Conservation (phyloP, 2,888 invertebrate species). For the Lycocerus yunnanus region DNA sequence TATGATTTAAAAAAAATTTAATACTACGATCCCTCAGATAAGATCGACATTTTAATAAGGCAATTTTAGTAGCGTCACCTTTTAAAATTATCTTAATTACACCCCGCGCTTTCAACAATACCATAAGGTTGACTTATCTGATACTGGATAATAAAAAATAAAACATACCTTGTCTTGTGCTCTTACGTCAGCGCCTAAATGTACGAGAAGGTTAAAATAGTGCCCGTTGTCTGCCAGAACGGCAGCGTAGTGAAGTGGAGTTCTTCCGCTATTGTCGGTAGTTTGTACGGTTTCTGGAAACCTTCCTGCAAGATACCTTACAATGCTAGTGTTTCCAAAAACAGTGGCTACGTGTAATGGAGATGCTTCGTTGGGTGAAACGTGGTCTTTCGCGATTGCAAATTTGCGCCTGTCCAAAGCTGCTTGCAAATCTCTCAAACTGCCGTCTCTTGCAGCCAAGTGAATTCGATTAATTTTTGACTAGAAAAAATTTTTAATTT, state of each 20-base stretch:
- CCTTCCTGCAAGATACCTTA: conserved; percentile 72
- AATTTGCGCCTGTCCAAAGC: conserved; percentile 88
- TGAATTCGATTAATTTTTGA: conserved; percentile 90
- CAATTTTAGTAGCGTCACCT: neutral
- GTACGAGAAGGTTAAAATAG: conserved; percentile 82
- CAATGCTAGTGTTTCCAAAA: conserved; percentile 81
- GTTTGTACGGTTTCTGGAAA: conserved; percentile 87
- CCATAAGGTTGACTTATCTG: conserved; percentile 19
- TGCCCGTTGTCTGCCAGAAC: conserved; percentile 84
- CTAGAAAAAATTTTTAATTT: conserved; percentile 57
- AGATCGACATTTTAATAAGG: no score
- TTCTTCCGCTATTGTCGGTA: conserved; percentile 75
- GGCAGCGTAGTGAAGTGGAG: conserved; percentile 89
- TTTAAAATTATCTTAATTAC: neutral
- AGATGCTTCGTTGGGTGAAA: conserved; percentile 82
- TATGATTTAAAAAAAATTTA: no score
- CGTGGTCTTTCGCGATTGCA: conserved; percentile 83
- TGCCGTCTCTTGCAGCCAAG: conserved; percentile 82
- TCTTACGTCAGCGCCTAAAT: conserved; percentile 84
- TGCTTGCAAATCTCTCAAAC: conserved; percentile 81
- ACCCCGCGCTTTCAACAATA: neutral
- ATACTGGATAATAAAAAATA: neutral
- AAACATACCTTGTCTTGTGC: conserved; percentile 79
- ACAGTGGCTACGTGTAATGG: conserved; percentile 86
- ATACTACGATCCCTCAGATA: no score